Base-by-base conservation (phyloP, 30 jellyfish, hydroid and myxozoan genomes). In the Cassiopea andromeda region DNA sequence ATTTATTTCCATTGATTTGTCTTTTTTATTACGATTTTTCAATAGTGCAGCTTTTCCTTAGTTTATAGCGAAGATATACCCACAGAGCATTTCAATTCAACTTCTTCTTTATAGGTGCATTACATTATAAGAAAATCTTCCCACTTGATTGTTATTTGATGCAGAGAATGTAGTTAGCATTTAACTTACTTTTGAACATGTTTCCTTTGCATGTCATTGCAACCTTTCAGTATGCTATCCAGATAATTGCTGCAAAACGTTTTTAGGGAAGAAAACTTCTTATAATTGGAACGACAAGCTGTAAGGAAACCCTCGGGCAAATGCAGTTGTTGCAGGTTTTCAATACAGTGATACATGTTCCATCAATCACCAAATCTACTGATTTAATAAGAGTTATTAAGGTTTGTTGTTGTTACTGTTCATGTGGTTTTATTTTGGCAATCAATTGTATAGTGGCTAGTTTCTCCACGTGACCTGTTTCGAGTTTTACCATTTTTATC, bases 281-380 rank as follows among this genome's bases (percentile, higher is more conserved):
- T 48, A 91, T 97, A 10, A 90, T 93, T 75, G 98, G 97, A 0
- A 97, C 99, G 7, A 89, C 98, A 18, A 97, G 98, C 89, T 84
- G 98, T 78, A 70, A 82, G 50, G 98, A 90, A 70, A 98, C 93
- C 47, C 73, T 97, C 54, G 91, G 89, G 13, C 89, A 85, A 47
- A 93, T 97, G 99, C 97, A 78, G 54, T 27, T 97, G 86, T 8
- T 88, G 47, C 77, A 83, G 10, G 92, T 82, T 48, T 97, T 97
- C 90, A 90, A 91, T 71, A 90, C 97, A 43, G 97, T 91, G 38
- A 85, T 97, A 48, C 97, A 97, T 75, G 97, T 97, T 17, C 97
- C 99, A 2, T 71, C 97, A 3, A 90, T 91, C 44, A 97, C 92
- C 50, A 71, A 64, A 80, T 73, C 81, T 1, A 45, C 54, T 15